Evolutionary conservation across 1,140 invertebrate species (phyloP), one percentile per base, ranked within the genome.

Genomic region (Sminthurides bifidus): DNA sequence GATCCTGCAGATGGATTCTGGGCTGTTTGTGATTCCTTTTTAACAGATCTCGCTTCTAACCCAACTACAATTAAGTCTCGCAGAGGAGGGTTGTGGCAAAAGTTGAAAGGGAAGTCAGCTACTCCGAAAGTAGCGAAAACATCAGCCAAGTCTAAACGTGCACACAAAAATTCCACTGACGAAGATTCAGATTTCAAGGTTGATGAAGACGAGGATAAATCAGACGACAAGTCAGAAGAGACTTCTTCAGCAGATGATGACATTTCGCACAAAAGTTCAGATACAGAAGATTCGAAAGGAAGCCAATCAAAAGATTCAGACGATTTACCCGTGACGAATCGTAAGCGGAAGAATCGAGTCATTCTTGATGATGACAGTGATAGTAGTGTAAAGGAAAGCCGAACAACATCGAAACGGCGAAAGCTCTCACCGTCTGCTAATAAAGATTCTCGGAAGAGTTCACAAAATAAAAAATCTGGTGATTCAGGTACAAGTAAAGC

Each of bases 1-100:
- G n/a, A n/a, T n/a, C n/a, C n/a, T n/a, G n/a, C n/a, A n/a, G 62
- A 64, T 40, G 56, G 46, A 21, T 64, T 64, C 43, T 64, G 59
- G 59, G 59, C 56, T 35, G 59, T 55, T 31, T 64, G 63, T 51
- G 63, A 64, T 50, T 64, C 63, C 14, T 64, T 64, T 31, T 24
- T 64, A 12, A 54, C 52, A 53, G 63, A 64, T 56, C 45, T 64
- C 29, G 52, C 56, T 29, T 43, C 46, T 21, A 61, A 64, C 55
- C 63, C 63, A 17, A 48, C 30, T 5, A 59, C 56, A 21, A 64
- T 61, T 35, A 64, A 59, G 40, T 61, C 59, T 1, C 41, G 59
- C 37, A 40, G 63, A 41, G 63, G 63, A 35, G 63, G 63, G 5
- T 46, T 64, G 1, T 64, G 63, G 63, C 52, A 55, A 31, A 58